Conservation (phyloP, 2,113 vertebrate species). For the Eonycteris spelaea region DNA sequence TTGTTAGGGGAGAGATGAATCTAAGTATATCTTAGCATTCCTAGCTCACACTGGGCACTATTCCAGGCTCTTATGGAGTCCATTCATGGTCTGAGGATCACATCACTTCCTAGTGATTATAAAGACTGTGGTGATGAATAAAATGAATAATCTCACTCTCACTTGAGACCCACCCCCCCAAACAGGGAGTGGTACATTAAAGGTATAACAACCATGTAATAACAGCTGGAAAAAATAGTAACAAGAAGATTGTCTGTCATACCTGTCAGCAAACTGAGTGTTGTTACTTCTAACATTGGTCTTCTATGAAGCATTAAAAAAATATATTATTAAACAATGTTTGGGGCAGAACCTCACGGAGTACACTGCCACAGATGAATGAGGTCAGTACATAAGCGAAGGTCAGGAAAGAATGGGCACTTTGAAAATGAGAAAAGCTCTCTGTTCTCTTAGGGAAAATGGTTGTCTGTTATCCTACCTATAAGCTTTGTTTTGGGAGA, state of each 20-base stretch:
- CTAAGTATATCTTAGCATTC: background rate
- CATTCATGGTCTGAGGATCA: background rate
- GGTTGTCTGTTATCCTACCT: constrained; percentile 22
- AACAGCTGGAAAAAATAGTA: constrained; percentile 24
- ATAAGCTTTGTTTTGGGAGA: constrained; percentile 28
- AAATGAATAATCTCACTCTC: background rate
- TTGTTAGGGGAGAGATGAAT: background rate
- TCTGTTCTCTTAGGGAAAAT: background rate
- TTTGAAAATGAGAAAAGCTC: background rate
- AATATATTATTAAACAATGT: background rate
- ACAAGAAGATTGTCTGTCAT: background rate
- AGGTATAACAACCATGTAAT: background rate
- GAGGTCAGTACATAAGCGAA: background rate
- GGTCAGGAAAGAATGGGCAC: background rate
- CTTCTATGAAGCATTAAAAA: background rate
- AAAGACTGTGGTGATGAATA: background rate
- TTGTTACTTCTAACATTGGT: background rate
- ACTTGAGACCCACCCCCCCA: background rate
- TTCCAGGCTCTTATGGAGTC: background rate
- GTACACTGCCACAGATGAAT: background rate
- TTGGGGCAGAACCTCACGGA: background rate
- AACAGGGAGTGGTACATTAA: background rate
- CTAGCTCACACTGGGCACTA: background rate
- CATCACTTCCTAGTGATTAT: background rate
- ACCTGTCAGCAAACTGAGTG: constrained; percentile 8